A percentile compares a stretch with the other conserved stretches of the same genome.
phyloP scores from a whole-genome alignment of 1,140 invertebrate genomes.

The Heliconius hermathena region DNA sequence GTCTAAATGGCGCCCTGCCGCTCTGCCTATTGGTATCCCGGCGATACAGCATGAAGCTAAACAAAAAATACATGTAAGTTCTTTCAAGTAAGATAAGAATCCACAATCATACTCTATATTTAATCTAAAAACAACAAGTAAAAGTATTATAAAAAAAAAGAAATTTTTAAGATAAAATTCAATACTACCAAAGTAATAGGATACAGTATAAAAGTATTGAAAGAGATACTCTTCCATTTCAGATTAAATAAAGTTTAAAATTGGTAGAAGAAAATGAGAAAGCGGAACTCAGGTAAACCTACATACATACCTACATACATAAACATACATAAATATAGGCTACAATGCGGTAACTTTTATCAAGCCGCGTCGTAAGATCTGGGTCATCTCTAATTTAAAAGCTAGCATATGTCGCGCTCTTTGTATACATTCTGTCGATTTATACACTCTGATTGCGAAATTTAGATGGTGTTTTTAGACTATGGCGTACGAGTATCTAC shows the following conservation, averaged over 20 bases:
- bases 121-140: too few species aligned
- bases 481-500: neutral
- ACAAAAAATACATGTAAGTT: too few species aligned
- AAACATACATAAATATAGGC: neutral
- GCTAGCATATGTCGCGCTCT: neutral
- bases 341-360: slow-evolving; percentile 13
- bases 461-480: neutral
- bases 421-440: slow-evolving; percentile 7
- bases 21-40: too few species aligned
- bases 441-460: slow-evolving; percentile 4
- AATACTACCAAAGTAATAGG: neutral
- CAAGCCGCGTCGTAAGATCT: slow-evolving; percentile 9
- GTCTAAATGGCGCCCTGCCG: too few species aligned
- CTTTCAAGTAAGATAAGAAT: too few species aligned
- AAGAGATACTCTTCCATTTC: neutral
- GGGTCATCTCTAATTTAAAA: slow-evolving; percentile 14
- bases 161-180: neutral
- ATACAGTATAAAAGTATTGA: neutral
- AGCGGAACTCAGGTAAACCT: neutral
- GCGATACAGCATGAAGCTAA: too few species aligned
- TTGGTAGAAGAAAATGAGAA: slow-evolving; percentile 1
- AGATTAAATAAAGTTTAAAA: neutral
- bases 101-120: too few species aligned
- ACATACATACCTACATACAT: neutral
- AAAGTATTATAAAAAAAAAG: too few species aligned